Evolutionary conservation across 2,888 invertebrate species (phyloP).

Genomic region (Hecatera dysodea): DNA sequence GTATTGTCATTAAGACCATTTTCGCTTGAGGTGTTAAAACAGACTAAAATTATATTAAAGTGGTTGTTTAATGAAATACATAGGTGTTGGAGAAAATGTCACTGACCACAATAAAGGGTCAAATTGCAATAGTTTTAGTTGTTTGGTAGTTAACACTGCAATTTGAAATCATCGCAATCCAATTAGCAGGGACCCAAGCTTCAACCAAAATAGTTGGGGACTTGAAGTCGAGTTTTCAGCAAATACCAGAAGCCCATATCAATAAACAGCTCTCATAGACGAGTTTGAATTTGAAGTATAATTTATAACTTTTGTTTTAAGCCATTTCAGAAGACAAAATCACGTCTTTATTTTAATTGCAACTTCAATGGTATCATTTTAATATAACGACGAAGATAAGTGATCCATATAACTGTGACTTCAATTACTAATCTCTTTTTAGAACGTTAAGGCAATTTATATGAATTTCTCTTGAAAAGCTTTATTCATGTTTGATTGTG

Average conservation of each 20-base stretch:
- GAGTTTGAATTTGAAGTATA: background rate
- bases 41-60: slow-evolving; percentile 8
- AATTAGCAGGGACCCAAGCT: slow-evolving; percentile 17
- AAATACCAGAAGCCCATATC: slow-evolving; percentile 19
- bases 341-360: slow-evolving; percentile 21
- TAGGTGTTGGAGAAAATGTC: slow-evolving; percentile 18
- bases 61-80: slow-evolving; percentile 10
- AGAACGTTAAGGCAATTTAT: slow-evolving; percentile 7
- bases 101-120: slow-evolving; percentile 28
- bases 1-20: background rate
- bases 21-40: background rate
- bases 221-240: background rate
- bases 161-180: slow-evolving; percentile 30
- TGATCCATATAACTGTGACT: slow-evolving; percentile 10
- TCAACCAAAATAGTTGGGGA: slow-evolving; percentile 9
- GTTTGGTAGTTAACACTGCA: slow-evolving; percentile 31
- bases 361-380: slow-evolving; percentile 7
- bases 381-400: slow-evolving; percentile 16
- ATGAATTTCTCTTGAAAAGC: background rate
- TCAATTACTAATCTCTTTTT: background rate
- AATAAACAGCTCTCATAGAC: slow-evolving; percentile 10
- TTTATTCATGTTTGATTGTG: background rate
- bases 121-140: slow-evolving; percentile 37
- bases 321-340: background rate
- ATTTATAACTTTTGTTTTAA: background rate